These are phyloP conservation scores for Chloroceryle inda DNA, from an alignment of 2,797 vertebrate genomes.

Conservation along the genomic window DNA sequence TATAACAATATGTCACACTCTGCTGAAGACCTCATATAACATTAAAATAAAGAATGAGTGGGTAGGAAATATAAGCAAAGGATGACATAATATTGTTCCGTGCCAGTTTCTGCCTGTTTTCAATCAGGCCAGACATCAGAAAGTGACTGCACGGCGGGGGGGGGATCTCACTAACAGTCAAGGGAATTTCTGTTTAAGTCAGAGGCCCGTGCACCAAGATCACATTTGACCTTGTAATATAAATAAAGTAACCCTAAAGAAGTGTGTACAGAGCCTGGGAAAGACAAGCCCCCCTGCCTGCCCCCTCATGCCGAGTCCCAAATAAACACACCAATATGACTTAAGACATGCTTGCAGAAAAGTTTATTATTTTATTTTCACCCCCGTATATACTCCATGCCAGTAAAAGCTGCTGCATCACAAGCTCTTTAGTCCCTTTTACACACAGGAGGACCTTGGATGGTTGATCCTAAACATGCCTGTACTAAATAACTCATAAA, in stretches of 20 bases:
- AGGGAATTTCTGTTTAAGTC: constrained; percentile 63
- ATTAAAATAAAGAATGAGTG: constrained; percentile 71
- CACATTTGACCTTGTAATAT: constrained; percentile 62
- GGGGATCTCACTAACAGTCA: constrained; percentile 24
- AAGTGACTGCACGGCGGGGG: not conserved
- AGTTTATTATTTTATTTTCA: constrained; percentile 71
- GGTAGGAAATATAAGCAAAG: constrained; percentile 75
- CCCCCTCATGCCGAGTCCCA: constrained; percentile 15
- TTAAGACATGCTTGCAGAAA: constrained; percentile 22
- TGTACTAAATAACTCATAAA: constrained; percentile 6
- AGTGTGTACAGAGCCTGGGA: constrained; percentile 58
- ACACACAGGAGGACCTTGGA: constrained; percentile 6
- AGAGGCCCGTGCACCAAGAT: constrained; percentile 14
- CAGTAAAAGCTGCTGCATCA: constrained; percentile 66
- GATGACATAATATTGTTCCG: constrained; percentile 70
- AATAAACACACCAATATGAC: constrained; percentile 56
- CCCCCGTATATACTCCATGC: constrained; percentile 21
- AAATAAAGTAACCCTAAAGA: constrained; percentile 69
- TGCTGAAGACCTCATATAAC: constrained; percentile 75
- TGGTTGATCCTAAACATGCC: constrained; percentile 8
- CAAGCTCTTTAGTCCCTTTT: constrained; percentile 53
- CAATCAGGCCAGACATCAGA: constrained; percentile 52
- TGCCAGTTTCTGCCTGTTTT: constrained; percentile 69
- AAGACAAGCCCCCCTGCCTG: constrained; percentile 3
- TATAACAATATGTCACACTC: constrained; percentile 77